Evolutionary conservation across 2,113 vertebrate species (phyloP).

Genomic region (Hippotragus niger): DNA sequence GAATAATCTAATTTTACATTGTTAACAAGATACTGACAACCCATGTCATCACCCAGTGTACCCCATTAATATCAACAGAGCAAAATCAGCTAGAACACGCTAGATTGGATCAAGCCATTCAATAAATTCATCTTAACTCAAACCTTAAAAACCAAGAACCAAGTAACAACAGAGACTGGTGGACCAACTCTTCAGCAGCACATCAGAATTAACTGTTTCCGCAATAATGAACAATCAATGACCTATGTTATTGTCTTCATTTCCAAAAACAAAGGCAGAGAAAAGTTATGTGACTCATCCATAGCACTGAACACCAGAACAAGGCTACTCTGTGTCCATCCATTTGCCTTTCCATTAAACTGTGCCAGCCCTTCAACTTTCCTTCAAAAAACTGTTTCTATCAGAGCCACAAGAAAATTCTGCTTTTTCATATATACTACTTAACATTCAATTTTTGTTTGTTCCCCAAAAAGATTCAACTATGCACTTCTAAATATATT

Average conservation of each 20-base stretch:
- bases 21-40: background rate
- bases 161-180: background rate
- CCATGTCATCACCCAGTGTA: background rate
- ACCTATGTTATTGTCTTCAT: background rate
- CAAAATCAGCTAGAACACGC: background rate
- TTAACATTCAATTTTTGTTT: background rate
- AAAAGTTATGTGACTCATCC: background rate
- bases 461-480: background rate
- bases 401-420: background rate
- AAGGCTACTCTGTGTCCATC: slow-evolving; percentile 11
- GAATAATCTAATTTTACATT: background rate
- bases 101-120: background rate
- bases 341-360: background rate
- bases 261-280: slow-evolving; percentile 23
- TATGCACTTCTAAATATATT: background rate
- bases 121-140: background rate
- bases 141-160: background rate
- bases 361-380: background rate
- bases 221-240: background rate
- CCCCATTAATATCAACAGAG: background rate
- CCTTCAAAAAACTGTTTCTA: background rate
- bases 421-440: background rate
- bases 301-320: background rate
- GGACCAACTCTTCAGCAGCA: background rate
- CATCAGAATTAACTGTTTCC: background rate